Base-by-base conservation (phyloP, 2,888 invertebrate species). In the Acrobasis repandana region DNA sequence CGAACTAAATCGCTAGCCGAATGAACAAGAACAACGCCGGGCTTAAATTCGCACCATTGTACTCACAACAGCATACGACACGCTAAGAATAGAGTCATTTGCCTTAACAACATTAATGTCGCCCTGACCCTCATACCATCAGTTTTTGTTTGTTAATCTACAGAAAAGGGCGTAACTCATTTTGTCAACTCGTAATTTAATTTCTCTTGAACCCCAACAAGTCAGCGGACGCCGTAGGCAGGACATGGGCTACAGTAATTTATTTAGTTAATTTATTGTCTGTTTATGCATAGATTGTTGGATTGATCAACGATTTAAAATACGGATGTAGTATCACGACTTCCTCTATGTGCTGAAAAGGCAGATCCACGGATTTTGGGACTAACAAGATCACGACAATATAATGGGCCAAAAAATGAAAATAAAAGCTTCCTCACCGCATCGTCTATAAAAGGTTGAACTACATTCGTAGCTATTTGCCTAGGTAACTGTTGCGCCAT, bases 81-180 rank as follows among this genome's bases (percentile, higher is more conserved):
- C 82, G 68, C 77, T 81, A 87, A 90, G 91, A 90, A 91, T 92
- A 80, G 88, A 90, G 82, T 91, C 86, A 90, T 91, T 91, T 90
- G 87, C 87, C 79, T 86, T 89, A 90, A 92, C 90, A 88, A 85
- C 83, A 85, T 91, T 90, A 90, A 86, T 82, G 79, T 73, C 78
- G 72, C 74, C 76, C 84, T 88, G 90, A 89, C 90, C 91, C 90
- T 86, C 86, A 83, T 79, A 84, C 85, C 90, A 86, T 88, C 89
- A 90, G 85, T 90, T 92, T 92, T 90, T 92, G 92, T 92, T 92
- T 92, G 90, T 91, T 91, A 92, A 91, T 92, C 90, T 88, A 86
- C 86, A 89, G 89, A 89, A 88, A 88, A 90, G 90, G 91, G 90
- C 91, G 91, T 92, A 87, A 90, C 90, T 92, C 91, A 88, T 90